Conservation (phyloP, 2,888 invertebrate genomes). For the Stenurella melanura region DNA sequence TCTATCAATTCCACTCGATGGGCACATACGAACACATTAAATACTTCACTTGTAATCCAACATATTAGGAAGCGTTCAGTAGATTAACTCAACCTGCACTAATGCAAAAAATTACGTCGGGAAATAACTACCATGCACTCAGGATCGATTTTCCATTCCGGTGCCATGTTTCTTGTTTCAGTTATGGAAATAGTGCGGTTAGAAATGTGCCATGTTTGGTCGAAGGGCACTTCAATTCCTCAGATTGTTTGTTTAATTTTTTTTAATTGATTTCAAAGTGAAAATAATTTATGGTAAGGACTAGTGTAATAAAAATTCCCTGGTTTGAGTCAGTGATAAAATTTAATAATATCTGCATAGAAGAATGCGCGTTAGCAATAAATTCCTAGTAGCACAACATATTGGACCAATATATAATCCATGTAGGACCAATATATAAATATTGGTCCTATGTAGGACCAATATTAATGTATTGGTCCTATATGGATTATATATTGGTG, state of each 20-base stretch:
- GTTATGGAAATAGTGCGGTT: not conserved
- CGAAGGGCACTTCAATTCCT: not conserved
- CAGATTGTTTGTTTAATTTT: not conserved
- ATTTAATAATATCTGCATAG: not conserved
- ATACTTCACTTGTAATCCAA: constrained; percentile 54
- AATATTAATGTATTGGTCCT: too few species aligned
- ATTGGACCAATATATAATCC: too few species aligned
- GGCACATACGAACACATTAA: constrained; percentile 60
- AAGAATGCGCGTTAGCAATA: too few species aligned
- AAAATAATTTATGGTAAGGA: not conserved
- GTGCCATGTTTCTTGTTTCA: not conserved
- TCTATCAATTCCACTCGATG: constrained; percentile 63
- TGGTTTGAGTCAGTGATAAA: not conserved
- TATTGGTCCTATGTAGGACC: too few species aligned
- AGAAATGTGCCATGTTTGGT: constrained; percentile 6
- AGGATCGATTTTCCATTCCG: constrained; percentile 8
- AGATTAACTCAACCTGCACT: constrained; percentile 39
- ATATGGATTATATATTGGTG: too few species aligned
- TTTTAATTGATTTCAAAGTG: not conserved
- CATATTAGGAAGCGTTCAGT: constrained; percentile 39
- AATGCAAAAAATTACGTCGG: constrained; percentile 39
- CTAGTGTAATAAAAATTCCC: not conserved
- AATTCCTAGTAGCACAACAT: too few species aligned
- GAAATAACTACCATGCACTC: constrained; percentile 21
- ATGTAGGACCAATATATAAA: too few species aligned